Conservation (phyloP, 53 echinoderm and acorn worm genomes). For the Arbacia lixula region DNA sequence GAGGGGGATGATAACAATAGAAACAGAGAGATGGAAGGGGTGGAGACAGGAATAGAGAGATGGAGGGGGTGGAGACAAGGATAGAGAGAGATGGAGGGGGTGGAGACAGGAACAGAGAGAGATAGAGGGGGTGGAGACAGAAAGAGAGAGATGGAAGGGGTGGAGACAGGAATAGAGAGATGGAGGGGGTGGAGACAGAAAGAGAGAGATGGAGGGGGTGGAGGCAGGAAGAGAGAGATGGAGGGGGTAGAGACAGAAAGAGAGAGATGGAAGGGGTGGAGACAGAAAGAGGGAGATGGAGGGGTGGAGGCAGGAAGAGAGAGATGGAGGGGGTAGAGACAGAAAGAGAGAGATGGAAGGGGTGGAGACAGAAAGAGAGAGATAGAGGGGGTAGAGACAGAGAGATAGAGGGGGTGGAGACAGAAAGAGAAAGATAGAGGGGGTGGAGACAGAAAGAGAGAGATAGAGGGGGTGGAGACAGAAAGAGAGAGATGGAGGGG, state of each 20-base stretch:
- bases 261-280: not conserved
- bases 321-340: not conserved
- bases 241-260: not conserved
- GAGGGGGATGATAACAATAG: too few species aligned
- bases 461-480: too few species aligned
- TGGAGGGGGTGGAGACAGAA: not conserved
- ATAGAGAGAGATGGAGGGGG: slow-evolving; percentile 91
- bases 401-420: not conserved
- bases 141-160: not conserved
- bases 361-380: not conserved
- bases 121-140: not conserved
- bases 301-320: not conserved
- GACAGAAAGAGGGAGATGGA: not conserved
- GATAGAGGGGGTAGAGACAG: too few species aligned
- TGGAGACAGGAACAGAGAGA: slow-evolving; percentile 70
- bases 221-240: not conserved
- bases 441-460: not conserved
- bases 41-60: too few species aligned
- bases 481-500: not conserved
- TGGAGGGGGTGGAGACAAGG: too few species aligned
- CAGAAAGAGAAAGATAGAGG: not conserved
- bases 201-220: not conserved
- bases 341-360: not conserved
- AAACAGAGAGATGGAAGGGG: too few species aligned
- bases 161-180: not conserved